A percentile compares a stretch with the other conserved stretches of the same genome.
These are phyloP conservation scores for Malurus elegans DNA, from an alignment of 2,113 vertebrate genomes.

Conservation along the genomic window DNA sequence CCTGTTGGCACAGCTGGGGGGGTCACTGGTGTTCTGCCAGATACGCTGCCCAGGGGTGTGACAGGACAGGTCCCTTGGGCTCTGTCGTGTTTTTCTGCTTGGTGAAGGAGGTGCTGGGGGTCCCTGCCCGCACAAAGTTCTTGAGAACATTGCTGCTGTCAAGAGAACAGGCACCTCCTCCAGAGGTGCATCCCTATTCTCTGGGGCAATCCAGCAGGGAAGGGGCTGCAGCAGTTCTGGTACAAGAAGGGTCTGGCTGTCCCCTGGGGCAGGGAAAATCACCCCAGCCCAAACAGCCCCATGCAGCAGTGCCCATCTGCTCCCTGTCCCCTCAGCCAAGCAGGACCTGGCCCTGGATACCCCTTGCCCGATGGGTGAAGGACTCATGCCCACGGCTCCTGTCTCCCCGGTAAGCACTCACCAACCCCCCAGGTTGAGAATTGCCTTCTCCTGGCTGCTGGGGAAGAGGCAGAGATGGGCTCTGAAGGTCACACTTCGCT, in stretches of 20 bases:
- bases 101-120: neutral
- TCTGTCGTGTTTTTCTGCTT: neutral
- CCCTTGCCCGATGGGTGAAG: neutral
- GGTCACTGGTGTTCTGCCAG: neutral
- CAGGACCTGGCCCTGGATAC: conserved; percentile 53
- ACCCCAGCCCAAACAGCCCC: neutral
- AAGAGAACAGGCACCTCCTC: neutral
- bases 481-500: neutral
- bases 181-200: neutral
- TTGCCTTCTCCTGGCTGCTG: neutral
- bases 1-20: neutral
- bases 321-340: conserved; percentile 64
- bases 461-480: neutral
- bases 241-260: neutral
- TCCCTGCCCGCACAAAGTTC: neutral
- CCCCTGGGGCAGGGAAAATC: neutral
- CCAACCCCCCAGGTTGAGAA: neutral
- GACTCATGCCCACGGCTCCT: neutral
- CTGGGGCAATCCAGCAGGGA: neutral
- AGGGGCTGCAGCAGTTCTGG: neutral
- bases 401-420: conserved; percentile 58
- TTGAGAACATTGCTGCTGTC: fast-evolving
- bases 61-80: neutral
- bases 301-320: neutral
- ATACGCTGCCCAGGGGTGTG: fast-evolving